Base-by-base conservation (phyloP, 2,888 invertebrate species). In the Ormia ochracea region DNA sequence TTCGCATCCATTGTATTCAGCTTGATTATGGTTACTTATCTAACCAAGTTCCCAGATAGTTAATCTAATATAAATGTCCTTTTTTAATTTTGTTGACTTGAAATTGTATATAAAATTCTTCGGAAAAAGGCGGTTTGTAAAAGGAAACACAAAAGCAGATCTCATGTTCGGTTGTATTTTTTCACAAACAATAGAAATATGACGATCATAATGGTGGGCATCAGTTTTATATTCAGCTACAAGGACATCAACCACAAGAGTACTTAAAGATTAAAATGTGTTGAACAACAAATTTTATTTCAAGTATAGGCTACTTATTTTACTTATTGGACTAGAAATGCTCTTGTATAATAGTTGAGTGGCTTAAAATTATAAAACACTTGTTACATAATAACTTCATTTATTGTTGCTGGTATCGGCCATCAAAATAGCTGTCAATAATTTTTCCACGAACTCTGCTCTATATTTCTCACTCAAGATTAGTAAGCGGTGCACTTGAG, bases 61-160 rank as follows among this genome's bases (percentile, higher is more conserved):
- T 80, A 76, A 80, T 80, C 68, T 80, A 76, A 76, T 73, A 76
- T 73, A 80, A 80, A 80, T 80, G 81, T 81, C 81, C 76, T 81
- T 68, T 65, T 56, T 33, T 48, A 26, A 36, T 54, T 43, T 26
- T 54, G 12, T 56, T 58, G 48, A 36, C 17, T 43, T 73, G 81
- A 69, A 74, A 81, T 65, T 81, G 36, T 78, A 78, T 50, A 28
- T 43, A 31, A n/a, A 82, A 78, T 87, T 87, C 87, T 83, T 45
- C 80, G 82, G 84, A 87, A 85, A 86, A 84, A 82, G 83, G 82
- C 85, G 85, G 85, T 82, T 63, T 84, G 85, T 85, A 84, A 85
- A 82, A 81, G 77, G 85, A 86, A 85, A 83, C 85, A 85, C 83
- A 85, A 84, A 85, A 80, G n/a, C 19, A 66, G 65, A 65, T 56